A percentile compares a stretch with the other conserved stretches of the same genome.
Conservation (phyloP, 2,888 invertebrate species). For the Drosophila nigricruria region DNA sequence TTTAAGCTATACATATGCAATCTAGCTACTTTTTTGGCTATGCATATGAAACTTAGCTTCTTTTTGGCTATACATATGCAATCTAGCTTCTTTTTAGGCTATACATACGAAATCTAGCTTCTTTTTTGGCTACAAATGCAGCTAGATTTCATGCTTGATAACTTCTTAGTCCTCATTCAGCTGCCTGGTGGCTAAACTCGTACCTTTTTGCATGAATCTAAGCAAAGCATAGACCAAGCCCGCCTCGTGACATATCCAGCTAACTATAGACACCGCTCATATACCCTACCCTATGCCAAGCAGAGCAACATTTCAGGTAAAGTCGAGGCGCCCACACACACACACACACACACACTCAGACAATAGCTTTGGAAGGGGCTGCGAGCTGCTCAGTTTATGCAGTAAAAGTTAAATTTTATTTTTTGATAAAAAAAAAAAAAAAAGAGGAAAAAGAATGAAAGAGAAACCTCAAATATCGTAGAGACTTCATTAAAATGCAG, state of each 20-base stretch:
- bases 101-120: no score
- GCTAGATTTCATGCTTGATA: no score
- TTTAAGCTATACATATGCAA: no score
- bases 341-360: neutral
- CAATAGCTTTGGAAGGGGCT: slow-evolving; percentile 3
- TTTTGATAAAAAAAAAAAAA: slow-evolving; percentile 21
- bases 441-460: slow-evolving; percentile 6
- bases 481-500: slow-evolving; percentile 57
- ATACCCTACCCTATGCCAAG: neutral
- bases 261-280: neutral
- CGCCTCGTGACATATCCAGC: neutral
- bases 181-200: no score
- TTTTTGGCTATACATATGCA: no score
- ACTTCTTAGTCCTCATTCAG: no score
- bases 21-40: no score
- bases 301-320: slow-evolving; percentile 14
- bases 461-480: slow-evolving; percentile 13
- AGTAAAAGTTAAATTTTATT: slow-evolving; percentile 53
- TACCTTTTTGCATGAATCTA: neutral
- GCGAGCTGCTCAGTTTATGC: slow-evolving; percentile 21
- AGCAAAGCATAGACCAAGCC: neutral
- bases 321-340: slow-evolving; percentile 41
- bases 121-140: no score
- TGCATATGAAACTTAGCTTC: no score
- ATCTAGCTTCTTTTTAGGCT: no score